These are phyloP conservation scores for Gallinago solitaria DNA, from an alignment of 2,797 vertebrate species.

Conservation along the genomic window DNA sequence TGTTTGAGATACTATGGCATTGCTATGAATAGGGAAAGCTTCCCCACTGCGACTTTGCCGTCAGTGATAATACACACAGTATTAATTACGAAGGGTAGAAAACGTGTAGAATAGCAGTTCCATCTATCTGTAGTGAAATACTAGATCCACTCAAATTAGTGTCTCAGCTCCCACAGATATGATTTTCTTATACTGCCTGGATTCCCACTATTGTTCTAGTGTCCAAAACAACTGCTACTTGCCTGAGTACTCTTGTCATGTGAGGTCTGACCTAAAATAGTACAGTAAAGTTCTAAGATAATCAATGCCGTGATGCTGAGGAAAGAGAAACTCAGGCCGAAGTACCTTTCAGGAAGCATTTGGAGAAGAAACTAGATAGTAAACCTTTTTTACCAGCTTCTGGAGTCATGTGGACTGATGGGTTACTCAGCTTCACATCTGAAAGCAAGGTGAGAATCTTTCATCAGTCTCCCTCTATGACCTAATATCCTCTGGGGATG, in stretches of 20 bases:
- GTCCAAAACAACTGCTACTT: not conserved
- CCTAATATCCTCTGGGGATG: not conserved
- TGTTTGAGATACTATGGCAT: not conserved
- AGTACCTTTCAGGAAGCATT: not conserved
- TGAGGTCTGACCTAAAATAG: not conserved
- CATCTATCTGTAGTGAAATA: not conserved
- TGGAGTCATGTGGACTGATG: not conserved
- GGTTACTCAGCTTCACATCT: not conserved
- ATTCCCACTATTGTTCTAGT: not conserved
- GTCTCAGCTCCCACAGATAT: not conserved
- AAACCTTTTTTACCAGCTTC: not conserved
- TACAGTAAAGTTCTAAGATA: not conserved
- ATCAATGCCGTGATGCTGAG: not conserved
- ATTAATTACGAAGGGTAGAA: not conserved
- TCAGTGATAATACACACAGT: not conserved
- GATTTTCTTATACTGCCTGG: not conserved
- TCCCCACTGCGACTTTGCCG: not conserved
- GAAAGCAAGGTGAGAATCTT: not conserved
- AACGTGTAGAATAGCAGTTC: not conserved
- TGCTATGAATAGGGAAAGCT: not conserved
- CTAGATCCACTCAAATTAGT: not conserved
- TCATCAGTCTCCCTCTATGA: not conserved
- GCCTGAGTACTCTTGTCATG: not conserved
- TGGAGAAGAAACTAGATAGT: not conserved
- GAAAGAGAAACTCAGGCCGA: not conserved